Evolutionary conservation across 2,888 invertebrate species (phyloP), one percentile per base, ranked within the genome.

Genomic region (Megamerina dolium): DNA sequence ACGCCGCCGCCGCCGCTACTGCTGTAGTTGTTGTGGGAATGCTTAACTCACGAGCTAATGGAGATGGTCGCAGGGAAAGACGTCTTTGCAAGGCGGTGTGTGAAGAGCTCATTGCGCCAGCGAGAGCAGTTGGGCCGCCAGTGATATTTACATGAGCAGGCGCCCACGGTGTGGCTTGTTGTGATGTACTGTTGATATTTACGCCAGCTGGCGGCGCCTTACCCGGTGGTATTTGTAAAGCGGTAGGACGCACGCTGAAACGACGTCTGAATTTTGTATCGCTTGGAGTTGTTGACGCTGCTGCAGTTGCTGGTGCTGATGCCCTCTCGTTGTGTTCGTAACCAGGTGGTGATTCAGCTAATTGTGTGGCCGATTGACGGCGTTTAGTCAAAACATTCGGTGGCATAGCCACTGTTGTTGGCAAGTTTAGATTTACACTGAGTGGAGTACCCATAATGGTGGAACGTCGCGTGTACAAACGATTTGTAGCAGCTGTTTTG

Each of bases 191-290:
- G 32, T 27, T 51, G 12, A 49, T 42, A 34, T 44, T 61, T n/a
- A 43, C 59, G 1, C 59, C 63, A 0, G 67, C 57, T 10, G 66
- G 62, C 14, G 68, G 68, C 6, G 70, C 70, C 51, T 68, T 64
- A 1, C 72, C 70, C 0, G 70, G 70, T 5, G 70, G 70, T 37
- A 64, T 70, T 47, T 68, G 64, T 32, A 72, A 47, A 13, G 66
- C 66, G 1, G 72, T 70, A 3, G 72, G 66, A 5, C 68, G 59
- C 16, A 68, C 64, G 35, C 68, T 70, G 41, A 70, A 70, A 18
- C 68, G 69, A 16, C 70, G 57, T 13, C 66, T 65, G 51, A 70
- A 70, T 45, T 68, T 70, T 5, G 58, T 41, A n/a, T 41, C 44
- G 3, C 42, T 39, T 5, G 41, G 6, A 14, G 31, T 3, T 36